phyloP scores from a whole-genome alignment of 2,797 vertebrate genomes.

The Mionectes olivaceus region DNA sequence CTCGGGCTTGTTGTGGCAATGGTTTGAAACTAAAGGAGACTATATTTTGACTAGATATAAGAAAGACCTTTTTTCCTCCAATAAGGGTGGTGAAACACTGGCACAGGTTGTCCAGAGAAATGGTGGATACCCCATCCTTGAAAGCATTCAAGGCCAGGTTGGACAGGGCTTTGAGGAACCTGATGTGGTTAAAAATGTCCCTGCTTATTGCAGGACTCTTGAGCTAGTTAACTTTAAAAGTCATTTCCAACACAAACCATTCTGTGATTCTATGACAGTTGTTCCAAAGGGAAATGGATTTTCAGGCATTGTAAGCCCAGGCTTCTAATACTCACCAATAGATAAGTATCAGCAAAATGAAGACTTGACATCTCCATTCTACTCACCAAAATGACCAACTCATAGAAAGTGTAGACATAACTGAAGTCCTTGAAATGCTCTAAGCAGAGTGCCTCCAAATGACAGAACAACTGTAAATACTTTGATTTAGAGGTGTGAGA shows the following conservation, averaged over 20 bases:
- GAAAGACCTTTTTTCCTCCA: accelerated
- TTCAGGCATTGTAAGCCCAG: not conserved
- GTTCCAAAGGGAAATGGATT: not conserved
- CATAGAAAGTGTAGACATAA: not conserved
- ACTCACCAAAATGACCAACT: not conserved
- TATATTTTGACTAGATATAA: not conserved
- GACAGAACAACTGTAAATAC: not conserved
- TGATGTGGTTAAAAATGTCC: not conserved
- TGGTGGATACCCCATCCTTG: not conserved
- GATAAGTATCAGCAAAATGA: not conserved
- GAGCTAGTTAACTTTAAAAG: not conserved
- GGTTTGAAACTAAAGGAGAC: not conserved
- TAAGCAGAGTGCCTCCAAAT: not conserved
- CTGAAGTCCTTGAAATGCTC: not conserved
- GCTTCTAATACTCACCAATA: not conserved
- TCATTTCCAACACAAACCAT: not conserved
- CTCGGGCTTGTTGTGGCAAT: accelerated
- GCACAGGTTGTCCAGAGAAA: not conserved
- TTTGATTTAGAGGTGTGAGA: not conserved
- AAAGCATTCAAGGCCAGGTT: not conserved
- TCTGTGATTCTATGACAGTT: not conserved
- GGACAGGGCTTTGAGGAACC: not conserved
- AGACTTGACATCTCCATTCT: not conserved
- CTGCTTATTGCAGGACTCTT: not conserved
- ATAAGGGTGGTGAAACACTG: accelerated